Evolutionary conservation across 2,797 vertebrate genomes (phyloP).

Genomic region (Poecilia gillii): DNA sequence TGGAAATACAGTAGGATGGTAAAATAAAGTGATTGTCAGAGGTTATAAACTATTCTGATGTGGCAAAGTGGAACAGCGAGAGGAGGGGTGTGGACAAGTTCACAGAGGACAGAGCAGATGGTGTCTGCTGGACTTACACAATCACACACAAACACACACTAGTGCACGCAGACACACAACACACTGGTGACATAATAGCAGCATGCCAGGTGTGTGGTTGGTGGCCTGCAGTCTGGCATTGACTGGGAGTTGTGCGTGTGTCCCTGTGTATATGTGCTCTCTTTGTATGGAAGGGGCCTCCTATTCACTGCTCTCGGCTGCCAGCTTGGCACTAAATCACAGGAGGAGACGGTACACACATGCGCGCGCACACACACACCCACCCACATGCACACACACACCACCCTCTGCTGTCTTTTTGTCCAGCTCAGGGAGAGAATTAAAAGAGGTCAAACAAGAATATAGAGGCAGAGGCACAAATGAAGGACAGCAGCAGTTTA

Average conservation of each 20-base stretch:
- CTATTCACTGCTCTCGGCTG: conserved; percentile 75
- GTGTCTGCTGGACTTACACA: conserved; percentile 76
- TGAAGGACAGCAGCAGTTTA: conserved; percentile 44
- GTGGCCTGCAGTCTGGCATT: conserved; percentile 77
- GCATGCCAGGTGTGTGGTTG: conserved; percentile 80
- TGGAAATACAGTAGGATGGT: neutral
- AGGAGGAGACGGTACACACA: conserved; percentile 63
- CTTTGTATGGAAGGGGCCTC: conserved; percentile 78
- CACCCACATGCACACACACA: conserved; percentile 20
- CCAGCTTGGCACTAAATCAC: conserved; percentile 82
- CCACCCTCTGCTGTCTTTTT: conserved; percentile 66
- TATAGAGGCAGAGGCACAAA: conserved; percentile 48
- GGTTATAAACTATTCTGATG: conserved; percentile 29
- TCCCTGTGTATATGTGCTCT: conserved; percentile 47
- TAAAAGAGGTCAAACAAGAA: conserved; percentile 70
- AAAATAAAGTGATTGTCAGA: conserved; percentile 15
- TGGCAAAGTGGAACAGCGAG: conserved; percentile 30
- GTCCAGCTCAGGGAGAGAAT: conserved; percentile 52
- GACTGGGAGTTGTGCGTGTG: conserved; percentile 51
- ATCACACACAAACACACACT: conserved; percentile 43
- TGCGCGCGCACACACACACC: conserved; percentile 22
- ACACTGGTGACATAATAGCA: conserved; percentile 79
- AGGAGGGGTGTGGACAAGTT: conserved; percentile 71
- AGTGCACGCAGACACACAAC: conserved; percentile 41
- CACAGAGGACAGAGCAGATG: conserved; percentile 80